phyloP scores from a whole-genome alignment of 2,797 vertebrate species.

The Gymnocypris eckloni region DNA sequence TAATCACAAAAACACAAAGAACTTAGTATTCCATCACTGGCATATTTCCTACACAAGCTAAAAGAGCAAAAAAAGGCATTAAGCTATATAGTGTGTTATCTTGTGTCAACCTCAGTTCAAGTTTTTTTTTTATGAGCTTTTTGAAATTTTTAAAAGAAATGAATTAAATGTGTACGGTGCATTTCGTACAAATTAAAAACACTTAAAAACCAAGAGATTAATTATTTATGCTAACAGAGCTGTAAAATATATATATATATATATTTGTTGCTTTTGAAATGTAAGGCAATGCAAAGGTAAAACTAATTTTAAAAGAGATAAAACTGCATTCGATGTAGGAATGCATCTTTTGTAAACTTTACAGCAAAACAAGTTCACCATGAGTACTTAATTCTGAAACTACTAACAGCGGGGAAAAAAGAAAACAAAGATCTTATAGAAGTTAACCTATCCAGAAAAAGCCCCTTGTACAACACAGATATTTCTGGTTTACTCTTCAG shows the following conservation, averaged over 20 bases:
- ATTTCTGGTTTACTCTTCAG: constrained; percentile 59
- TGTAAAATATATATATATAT: constrained; percentile 32
- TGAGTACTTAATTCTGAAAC: constrained; percentile 23
- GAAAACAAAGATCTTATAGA: constrained; percentile 61
- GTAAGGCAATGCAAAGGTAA: constrained; percentile 78
- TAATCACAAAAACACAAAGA: constrained; percentile 50
- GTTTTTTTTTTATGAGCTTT: constrained; percentile 35
- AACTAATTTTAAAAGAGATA: constrained; percentile 46
- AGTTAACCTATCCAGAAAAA: constrained; percentile 43
- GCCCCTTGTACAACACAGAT: constrained; percentile 29
- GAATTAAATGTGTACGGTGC: constrained; percentile 1
- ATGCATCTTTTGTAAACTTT: constrained; percentile 83
- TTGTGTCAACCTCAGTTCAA: constrained; percentile 30
- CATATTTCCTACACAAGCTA: constrained; percentile 44
- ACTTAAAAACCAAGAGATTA: constrained; percentile 35
- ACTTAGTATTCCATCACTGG: constrained; percentile 48
- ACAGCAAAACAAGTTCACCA: constrained; percentile 69
- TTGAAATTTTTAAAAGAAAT: constrained; percentile 19
- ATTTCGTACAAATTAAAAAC: constrained; percentile 24
- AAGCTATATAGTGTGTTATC: constrained; percentile 35
- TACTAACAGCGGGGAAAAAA: constrained; percentile 42
- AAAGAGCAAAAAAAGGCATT: constrained; percentile 52
- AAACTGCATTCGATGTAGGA: constrained; percentile 79
- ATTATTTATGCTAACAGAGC: constrained; percentile 39
- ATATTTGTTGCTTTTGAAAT: constrained; percentile 67